These are phyloP conservation scores for Saccopteryx leptura DNA, from an alignment of 2,113 vertebrate genomes.

Conservation along the genomic window DNA sequence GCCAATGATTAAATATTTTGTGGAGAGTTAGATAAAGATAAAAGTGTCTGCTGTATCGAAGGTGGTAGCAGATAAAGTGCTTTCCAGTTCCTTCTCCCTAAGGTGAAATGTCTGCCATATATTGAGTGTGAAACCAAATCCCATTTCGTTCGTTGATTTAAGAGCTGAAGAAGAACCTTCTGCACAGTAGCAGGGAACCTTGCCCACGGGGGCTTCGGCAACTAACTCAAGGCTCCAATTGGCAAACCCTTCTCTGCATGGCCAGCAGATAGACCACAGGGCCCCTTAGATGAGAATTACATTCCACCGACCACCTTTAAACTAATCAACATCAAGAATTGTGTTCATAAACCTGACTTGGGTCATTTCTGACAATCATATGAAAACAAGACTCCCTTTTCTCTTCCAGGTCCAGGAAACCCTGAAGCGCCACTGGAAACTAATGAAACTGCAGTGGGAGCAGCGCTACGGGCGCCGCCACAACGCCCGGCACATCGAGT, in stretches of 20 bases:
- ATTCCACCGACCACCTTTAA: too few relatives aligned
- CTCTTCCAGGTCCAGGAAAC: conserved; percentile 93
- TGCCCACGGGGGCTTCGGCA: background rate
- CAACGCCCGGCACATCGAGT: conserved; percentile 71
- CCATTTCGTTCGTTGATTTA: background rate
- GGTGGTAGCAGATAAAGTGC: background rate
- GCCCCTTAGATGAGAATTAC: background rate
- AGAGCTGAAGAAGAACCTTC: background rate
- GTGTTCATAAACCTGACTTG: background rate
- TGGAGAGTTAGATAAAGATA: background rate
- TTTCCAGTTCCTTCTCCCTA: background rate
- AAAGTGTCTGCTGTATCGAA: background rate
- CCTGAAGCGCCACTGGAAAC: conserved; percentile 96
- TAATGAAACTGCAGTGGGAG: conserved; percentile 94
- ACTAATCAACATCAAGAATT: background rate
- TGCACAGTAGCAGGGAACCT: background rate
- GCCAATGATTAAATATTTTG: background rate
- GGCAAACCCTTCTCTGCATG: background rate
- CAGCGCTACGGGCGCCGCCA: conserved; percentile 93
- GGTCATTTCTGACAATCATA: background rate
- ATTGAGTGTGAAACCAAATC: background rate
- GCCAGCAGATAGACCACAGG: background rate
- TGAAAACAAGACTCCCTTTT: background rate
- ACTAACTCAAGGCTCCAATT: background rate
- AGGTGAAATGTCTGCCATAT: background rate